Percentiles rank a stretch among this genome's conserved stretches.
These are phyloP conservation scores for Gerosis bhagava DNA, from an alignment of 2,888 invertebrate species.

Conservation along the genomic window DNA sequence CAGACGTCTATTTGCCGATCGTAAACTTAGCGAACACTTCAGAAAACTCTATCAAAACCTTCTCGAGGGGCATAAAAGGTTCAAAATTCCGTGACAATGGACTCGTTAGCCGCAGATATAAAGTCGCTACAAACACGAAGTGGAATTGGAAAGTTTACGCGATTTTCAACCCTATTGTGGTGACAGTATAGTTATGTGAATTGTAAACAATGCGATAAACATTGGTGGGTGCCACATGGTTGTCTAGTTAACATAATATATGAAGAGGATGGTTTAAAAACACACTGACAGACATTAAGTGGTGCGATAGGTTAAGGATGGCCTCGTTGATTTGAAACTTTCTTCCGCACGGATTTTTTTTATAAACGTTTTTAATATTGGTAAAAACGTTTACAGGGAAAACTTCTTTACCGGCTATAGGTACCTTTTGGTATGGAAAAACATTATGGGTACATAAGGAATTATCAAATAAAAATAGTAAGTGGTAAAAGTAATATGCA, in stretches of 20 bases:
- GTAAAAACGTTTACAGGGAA: too few species aligned
- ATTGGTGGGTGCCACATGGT: constrained; percentile 51
- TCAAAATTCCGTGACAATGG: constrained; percentile 38
- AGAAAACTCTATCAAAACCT: neutral
- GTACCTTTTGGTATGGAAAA: too few species aligned
- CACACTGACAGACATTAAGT: constrained; percentile 66
- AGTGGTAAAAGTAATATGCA: too few species aligned
- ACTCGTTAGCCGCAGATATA: constrained; percentile 34
- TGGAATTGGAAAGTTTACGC: constrained; percentile 36
- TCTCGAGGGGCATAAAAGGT: constrained; percentile 28
- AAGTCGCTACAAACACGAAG: constrained; percentile 37
- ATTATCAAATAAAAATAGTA: too few species aligned
- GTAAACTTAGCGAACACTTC: neutral
- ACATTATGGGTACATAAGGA: too few species aligned
- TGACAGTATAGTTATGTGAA: constrained; percentile 16
- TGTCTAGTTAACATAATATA: constrained; percentile 69
- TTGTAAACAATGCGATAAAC: constrained; percentile 34
- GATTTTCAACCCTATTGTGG: constrained; percentile 45
- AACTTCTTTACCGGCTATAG: too few species aligned
- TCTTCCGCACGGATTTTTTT: constrained; percentile 14
- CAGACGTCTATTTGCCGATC: constrained; percentile 43
- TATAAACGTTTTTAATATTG: constrained; percentile 5
- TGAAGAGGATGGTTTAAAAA: constrained; percentile 63
- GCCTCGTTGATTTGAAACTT: constrained; percentile 20
- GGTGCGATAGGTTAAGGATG: constrained; percentile 40